phyloP scores from a whole-genome alignment of 2,888 invertebrate species.

The Kryphioiulus occultus region DNA sequence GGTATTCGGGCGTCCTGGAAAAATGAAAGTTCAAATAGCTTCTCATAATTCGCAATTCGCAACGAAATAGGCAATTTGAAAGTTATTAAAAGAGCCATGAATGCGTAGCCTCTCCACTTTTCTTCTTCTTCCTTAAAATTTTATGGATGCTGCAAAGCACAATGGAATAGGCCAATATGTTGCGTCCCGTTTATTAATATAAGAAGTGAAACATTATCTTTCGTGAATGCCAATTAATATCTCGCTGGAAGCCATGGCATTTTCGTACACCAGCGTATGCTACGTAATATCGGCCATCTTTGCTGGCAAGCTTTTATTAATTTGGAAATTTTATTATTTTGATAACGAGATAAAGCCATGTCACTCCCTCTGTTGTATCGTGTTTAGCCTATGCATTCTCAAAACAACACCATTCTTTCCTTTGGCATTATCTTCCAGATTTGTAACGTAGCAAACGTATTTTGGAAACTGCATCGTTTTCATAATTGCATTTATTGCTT shows the following conservation, averaged over 20 bases:
- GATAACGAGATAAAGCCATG: background rate
- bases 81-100: constrained; percentile 24
- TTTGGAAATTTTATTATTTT: constrained; percentile 34
- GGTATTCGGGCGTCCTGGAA: constrained; percentile 8
- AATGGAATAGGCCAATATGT: constrained; percentile 15
- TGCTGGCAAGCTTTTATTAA: constrained; percentile 28
- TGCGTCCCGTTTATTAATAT: constrained; percentile 13
- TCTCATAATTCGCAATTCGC: constrained; percentile 21
- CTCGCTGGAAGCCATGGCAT: constrained; percentile 22
- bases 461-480: no score
- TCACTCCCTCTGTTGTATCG: background rate
- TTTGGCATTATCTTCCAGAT: no score
- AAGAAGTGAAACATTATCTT: constrained; percentile 38
- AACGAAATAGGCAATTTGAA: constrained; percentile 35
- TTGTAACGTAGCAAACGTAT: no score
- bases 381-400: background rate
- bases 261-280: background rate
- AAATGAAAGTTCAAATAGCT: constrained; percentile 21
- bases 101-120: background rate
- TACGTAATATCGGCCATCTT: constrained; percentile 5
- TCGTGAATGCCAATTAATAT: constrained; percentile 24
- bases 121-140: background rate
- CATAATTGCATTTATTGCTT: no score
- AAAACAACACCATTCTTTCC: no score
- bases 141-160: background rate